phyloP scores from a whole-genome alignment of 2,888 invertebrate species.

The Philereme transversata region DNA sequence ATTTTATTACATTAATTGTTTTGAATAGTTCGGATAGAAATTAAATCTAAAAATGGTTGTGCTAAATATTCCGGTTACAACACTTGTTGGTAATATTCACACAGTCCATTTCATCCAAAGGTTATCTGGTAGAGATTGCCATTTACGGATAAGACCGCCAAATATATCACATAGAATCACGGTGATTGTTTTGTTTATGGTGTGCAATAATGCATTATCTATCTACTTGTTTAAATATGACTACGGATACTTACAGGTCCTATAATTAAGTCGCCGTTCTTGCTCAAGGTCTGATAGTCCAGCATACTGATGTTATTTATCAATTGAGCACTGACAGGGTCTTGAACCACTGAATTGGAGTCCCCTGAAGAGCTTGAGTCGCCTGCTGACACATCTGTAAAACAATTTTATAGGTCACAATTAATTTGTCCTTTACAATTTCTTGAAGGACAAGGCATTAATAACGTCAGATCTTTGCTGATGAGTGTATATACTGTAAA shows the following conservation, averaged over 20 bases:
- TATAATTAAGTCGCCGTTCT: constrained; percentile 75
- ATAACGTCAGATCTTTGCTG: neutral
- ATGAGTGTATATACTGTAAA: too few relatives aligned
- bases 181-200: too few relatives aligned
- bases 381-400: constrained; percentile 67
- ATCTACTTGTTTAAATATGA: neutral
- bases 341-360: constrained; percentile 78
- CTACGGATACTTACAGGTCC: constrained; percentile 61
- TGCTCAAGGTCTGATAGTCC: constrained; percentile 79
- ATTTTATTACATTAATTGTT: too few relatives aligned
- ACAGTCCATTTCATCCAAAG: too few relatives aligned
- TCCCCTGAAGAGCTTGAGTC: constrained; percentile 80
- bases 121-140: too few relatives aligned
- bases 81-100: too few relatives aligned
- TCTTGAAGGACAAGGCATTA: neutral
- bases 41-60: too few relatives aligned
- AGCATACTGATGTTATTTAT: constrained; percentile 82
- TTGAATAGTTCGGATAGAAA: too few relatives aligned
- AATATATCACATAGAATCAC: too few relatives aligned
- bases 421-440: neutral
- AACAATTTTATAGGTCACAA: neutral
- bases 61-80: too few relatives aligned
- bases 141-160: too few relatives aligned
- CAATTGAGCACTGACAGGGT: constrained; percentile 80
- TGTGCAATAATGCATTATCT: too few relatives aligned